phyloP scores from a whole-genome alignment of 2,888 invertebrate genomes.

The Imbricaverruca yamaguchii region DNA sequence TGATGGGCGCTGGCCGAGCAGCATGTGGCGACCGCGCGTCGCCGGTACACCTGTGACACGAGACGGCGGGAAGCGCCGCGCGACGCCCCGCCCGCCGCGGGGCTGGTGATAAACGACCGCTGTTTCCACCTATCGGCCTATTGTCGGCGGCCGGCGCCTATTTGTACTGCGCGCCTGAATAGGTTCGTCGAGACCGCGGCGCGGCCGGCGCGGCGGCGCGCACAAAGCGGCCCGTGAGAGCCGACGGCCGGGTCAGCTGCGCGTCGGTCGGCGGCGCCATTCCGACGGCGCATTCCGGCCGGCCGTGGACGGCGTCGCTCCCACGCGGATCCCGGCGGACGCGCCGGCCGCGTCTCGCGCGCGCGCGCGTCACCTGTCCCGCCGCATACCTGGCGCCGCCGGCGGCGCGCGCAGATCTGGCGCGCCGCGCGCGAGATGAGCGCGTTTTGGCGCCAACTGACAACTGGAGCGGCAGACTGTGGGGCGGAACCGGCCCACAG shows the following conservation, averaged over 20 bases:
- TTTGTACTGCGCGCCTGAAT: not conserved
- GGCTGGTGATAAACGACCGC: not conserved
- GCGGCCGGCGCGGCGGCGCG: not conserved
- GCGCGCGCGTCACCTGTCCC: not conserved
- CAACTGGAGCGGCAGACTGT: not conserved
- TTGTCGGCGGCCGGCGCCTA: not conserved
- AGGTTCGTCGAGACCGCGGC: not conserved
- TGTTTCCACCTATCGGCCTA: conserved; percentile 8
- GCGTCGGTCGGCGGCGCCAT: not conserved
- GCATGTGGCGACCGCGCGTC: no score
- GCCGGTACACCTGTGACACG: not conserved
- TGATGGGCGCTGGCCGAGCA: no score
- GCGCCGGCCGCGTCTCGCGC: not conserved
- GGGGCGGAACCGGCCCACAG: not conserved
- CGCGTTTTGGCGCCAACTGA: not conserved
- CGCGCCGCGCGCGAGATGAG: not conserved
- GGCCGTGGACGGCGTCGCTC: not conserved
- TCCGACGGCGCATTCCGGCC: not conserved
- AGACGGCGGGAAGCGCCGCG: not conserved
- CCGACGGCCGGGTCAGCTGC: not conserved
- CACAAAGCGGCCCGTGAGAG: not conserved
- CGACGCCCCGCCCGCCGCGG: not conserved
- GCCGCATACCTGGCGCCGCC: not conserved
- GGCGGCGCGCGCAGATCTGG: not conserved
- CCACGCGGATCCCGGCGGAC: not conserved